These are phyloP conservation scores for Loriculus beryllinus DNA, from an alignment of 2,797 vertebrate genomes.

Conservation along the genomic window DNA sequence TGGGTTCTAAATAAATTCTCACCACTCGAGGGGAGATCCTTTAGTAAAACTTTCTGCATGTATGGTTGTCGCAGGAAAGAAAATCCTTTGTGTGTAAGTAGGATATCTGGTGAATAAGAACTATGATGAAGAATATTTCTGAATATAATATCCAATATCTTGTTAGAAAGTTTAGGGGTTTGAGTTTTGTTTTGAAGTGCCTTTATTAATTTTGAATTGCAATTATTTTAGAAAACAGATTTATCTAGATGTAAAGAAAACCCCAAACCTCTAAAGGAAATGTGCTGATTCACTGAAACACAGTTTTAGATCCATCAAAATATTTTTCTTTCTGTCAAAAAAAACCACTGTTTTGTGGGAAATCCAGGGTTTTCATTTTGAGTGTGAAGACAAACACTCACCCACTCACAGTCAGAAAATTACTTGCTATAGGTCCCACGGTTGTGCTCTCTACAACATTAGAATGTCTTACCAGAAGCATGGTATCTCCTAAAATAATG, in stretches of 20 bases:
- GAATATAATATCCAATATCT: not conserved
- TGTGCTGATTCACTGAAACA: not conserved
- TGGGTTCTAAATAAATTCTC: not conserved
- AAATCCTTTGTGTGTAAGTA: not conserved
- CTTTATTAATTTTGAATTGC: not conserved
- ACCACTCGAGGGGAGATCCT: not conserved
- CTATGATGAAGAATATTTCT: not conserved
- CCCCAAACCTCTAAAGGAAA: not conserved
- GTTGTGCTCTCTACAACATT: not conserved
- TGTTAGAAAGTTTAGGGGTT: not conserved
- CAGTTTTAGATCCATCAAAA: not conserved
- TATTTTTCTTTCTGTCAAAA: constrained; percentile 22
- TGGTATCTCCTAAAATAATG: not conserved
- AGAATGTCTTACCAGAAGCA: not conserved
- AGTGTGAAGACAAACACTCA: constrained; percentile 18
- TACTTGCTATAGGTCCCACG: not conserved
- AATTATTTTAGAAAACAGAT: not conserved
- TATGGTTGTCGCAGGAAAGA: not conserved
- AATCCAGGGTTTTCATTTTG: not conserved
- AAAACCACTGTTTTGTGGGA: not conserved
- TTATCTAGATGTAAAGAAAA: not conserved
- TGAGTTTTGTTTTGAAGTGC: not conserved
- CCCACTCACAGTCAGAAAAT: not conserved
- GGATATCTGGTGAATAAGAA: not conserved
- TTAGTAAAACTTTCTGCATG: not conserved